These are phyloP conservation scores for Orthonevra nobilis DNA, from an alignment of 2,888 invertebrate genomes.

Conservation along the genomic window DNA sequence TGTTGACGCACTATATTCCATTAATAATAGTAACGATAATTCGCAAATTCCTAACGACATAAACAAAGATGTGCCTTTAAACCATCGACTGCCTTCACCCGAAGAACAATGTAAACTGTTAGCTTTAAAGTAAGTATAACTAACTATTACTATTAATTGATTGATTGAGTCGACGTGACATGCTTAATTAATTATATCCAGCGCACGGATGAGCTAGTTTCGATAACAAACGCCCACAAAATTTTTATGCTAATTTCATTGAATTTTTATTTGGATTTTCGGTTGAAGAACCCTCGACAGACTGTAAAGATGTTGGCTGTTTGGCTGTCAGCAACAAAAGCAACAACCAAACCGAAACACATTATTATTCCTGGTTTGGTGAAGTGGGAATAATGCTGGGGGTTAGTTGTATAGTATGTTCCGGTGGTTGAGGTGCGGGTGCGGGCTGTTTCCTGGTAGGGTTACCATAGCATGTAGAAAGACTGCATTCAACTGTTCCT, in stretches of 20 bases:
- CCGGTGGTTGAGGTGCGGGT: constrained; percentile 29
- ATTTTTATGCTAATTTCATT: constrained; percentile 57
- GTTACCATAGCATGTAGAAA: constrained; percentile 39
- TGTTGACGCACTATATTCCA: constrained; percentile 77
- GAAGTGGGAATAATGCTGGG: constrained; percentile 52
- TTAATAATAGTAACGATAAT: constrained; percentile 77
- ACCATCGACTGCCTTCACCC: constrained; percentile 92
- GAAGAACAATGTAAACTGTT: constrained; percentile 92
- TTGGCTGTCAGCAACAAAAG: constrained; percentile 52
- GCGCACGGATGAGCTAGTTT: constrained; percentile 52
- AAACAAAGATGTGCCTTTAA: constrained; percentile 83
- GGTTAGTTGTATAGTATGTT: constrained; percentile 27
- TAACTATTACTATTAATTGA: background rate
- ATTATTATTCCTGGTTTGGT: constrained; percentile 51
- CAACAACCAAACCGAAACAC: constrained; percentile 51
- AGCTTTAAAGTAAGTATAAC: constrained; percentile 87
- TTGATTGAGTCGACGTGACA: constrained; percentile 3
- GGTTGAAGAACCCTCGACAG: constrained; percentile 46
- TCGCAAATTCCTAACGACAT: constrained; percentile 78
- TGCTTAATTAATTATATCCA: constrained; percentile 4
- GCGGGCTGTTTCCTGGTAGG: constrained; percentile 56
- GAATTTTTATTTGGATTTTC: constrained; percentile 31
- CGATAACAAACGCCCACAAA: constrained; percentile 20
- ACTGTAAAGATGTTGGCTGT: too few relatives aligned
- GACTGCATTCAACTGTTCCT: constrained; percentile 34